Conservation (phyloP, 2,888 invertebrate genomes). For the Lycaena phlaeas region DNA sequence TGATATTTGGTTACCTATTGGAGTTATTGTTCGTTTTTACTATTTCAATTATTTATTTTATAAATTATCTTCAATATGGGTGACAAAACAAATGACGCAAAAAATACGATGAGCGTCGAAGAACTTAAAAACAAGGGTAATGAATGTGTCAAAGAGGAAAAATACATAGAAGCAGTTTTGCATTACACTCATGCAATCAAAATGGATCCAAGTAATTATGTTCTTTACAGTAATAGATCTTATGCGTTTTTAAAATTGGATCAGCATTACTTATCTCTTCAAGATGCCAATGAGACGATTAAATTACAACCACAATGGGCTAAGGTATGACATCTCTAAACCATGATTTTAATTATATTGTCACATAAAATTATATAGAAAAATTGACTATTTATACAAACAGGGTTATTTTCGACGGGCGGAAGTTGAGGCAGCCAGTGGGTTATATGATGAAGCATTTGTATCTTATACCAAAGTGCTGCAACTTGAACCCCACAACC, state of each 20-base stretch:
- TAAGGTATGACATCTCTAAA: constrained; percentile 68
- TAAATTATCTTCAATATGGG: too few relatives aligned
- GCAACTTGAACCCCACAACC: constrained; percentile 77
- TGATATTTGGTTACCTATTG: too few relatives aligned
- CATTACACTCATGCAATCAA: constrained; percentile 87
- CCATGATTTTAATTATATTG: background rate
- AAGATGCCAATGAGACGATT: constrained; percentile 85
- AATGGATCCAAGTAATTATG: constrained; percentile 78
- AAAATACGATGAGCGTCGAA: constrained; percentile 57
- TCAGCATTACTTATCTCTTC: constrained; percentile 82
- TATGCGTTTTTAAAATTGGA: constrained; percentile 84
- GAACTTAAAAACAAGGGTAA: constrained; percentile 82
- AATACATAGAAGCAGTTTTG: constrained; percentile 82
- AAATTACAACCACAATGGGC: constrained; percentile 83
- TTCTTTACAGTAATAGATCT: constrained; percentile 85
- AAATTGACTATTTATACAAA: constrained; percentile 9
- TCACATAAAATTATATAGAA: background rate
- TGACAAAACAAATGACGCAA: constrained; percentile 42
- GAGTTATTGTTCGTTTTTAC: background rate
- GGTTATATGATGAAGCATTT: constrained; percentile 77
- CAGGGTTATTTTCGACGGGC: constrained; percentile 82
- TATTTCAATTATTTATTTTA: background rate
- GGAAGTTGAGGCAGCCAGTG: constrained; percentile 80
- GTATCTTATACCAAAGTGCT: constrained; percentile 79
- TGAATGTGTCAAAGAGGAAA: constrained; percentile 79